These are phyloP conservation scores for Neoniphon sammara DNA, from an alignment of 2,797 vertebrate genomes.

Conservation along the genomic window DNA sequence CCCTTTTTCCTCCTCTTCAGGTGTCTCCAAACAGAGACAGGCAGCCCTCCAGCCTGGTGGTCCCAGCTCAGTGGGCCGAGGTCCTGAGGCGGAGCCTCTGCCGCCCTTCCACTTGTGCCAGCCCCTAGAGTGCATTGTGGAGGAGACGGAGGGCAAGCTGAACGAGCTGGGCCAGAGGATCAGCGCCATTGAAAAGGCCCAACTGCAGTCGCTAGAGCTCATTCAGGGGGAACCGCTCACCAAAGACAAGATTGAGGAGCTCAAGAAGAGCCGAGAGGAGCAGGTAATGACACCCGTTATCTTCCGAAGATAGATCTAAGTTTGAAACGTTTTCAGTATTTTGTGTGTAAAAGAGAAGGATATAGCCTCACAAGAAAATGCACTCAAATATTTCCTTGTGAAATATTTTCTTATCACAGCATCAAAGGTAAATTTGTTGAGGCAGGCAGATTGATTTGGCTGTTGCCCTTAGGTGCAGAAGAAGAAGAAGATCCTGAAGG, in stretches of 20 bases:
- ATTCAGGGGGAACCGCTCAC: constrained; percentile 98
- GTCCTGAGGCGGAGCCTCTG: constrained; percentile 91
- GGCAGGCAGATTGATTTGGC: constrained; percentile 79
- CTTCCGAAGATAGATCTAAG: not conserved
- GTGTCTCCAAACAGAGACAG: constrained; percentile 94
- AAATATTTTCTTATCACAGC: not conserved
- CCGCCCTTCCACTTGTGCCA: constrained; percentile 98
- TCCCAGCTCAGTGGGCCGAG: constrained; percentile 83
- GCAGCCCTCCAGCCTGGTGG: constrained; percentile 92
- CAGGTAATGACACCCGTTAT: constrained; percentile 84
- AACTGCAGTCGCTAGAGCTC: constrained; percentile 96
- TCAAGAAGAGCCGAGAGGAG: constrained; percentile 98
- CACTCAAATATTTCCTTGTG: not conserved
- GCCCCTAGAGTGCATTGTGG: constrained; percentile 99
- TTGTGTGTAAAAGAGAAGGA: not conserved
- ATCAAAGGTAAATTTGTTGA: constrained; percentile 76
- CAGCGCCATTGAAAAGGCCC: constrained; percentile 97
- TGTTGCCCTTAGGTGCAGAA: constrained; percentile 94
- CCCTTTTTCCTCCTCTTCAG: constrained; percentile 82
- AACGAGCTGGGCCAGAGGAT: constrained; percentile 99
- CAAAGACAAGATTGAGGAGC: constrained; percentile 99
- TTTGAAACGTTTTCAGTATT: not conserved
- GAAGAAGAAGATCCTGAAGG: constrained; percentile 99
- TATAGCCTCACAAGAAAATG: not conserved
- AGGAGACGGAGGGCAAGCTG: constrained; percentile 99